phyloP scores from a whole-genome alignment of 2,113 vertebrate genomes.

The Arothron firmamentum region DNA sequence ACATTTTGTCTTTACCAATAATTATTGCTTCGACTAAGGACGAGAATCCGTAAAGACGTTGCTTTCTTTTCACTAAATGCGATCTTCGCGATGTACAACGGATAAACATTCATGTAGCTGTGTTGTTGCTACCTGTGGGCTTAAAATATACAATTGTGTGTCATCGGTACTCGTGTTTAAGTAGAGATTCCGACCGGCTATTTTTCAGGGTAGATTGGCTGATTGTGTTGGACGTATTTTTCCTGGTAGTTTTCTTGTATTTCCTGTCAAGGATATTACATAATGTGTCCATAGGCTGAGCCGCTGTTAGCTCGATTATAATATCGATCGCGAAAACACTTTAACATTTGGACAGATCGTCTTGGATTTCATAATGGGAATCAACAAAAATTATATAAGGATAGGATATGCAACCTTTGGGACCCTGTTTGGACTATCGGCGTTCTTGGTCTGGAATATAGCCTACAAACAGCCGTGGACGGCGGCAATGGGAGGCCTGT shows the following conservation, averaged over 20 bases:
- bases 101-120: constrained; percentile 15
- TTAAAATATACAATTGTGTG: neutral
- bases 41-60: neutral
- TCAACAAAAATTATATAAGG: constrained; percentile 68
- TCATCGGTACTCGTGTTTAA: neutral
- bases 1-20: fast-evolving
- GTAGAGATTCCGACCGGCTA: fast-evolving
- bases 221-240: neutral
- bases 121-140: constrained; percentile 2
- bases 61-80: fast-evolving
- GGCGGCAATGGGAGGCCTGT: constrained; percentile 87
- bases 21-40: neutral
- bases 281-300: constrained; percentile 62
- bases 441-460: constrained; percentile 86
- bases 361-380: constrained; percentile 54
- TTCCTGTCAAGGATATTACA: constrained; percentile 34
- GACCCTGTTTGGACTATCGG: constrained; percentile 78
- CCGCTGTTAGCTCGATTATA: neutral
- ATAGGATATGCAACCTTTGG: constrained; percentile 80
- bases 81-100: constrained; percentile 16
- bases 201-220: neutral
- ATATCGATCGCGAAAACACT: neutral
- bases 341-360: neutral
- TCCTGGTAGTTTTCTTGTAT: constrained; percentile 12
- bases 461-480: constrained; percentile 83